phyloP scores from a whole-genome alignment of 2,113 vertebrate species.

The Solea solea region DNA sequence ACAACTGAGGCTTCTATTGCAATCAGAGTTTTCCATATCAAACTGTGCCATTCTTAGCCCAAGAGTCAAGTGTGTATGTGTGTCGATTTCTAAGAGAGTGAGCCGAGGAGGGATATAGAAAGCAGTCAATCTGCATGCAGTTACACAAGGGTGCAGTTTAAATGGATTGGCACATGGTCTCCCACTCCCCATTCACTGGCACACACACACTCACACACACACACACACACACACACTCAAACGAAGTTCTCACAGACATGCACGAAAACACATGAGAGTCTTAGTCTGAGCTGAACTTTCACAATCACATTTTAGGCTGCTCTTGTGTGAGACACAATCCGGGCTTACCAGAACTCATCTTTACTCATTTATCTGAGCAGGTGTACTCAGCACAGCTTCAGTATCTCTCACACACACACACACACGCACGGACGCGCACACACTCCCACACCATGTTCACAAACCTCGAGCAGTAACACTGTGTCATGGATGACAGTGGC shows the following conservation, averaged over 20 bases:
- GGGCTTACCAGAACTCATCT: conserved; percentile 16
- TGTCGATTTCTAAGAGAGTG: conserved; percentile 1
- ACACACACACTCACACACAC: conserved; percentile 24
- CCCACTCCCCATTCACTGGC: conserved; percentile 37
- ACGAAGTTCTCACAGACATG: conserved; percentile 20
- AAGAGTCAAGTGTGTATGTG: conserved; percentile 19
- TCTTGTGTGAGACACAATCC: conserved; percentile 29
- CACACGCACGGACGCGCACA: conserved; percentile 9
- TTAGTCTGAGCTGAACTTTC: conserved; percentile 45
- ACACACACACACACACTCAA: conserved; percentile 21
- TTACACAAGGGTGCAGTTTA: conserved; percentile 55
- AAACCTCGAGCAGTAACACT: conserved; percentile 25
- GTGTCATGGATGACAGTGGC: conserved; percentile 68
- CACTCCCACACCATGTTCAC: conserved; percentile 38
- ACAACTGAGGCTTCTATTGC: conserved; percentile 37
- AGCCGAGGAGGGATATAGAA: conserved; percentile 33
- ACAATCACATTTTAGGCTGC: conserved; percentile 40
- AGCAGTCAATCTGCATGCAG: conserved; percentile 56
- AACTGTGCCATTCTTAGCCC: conserved; percentile 51
- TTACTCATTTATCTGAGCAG: conserved; percentile 32
- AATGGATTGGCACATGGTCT: conserved; percentile 66
- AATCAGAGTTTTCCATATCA: conserved; percentile 52
- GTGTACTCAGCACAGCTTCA: conserved; percentile 13
- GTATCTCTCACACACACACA: conserved; percentile 7
- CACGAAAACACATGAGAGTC: conserved; percentile 46